Conservation (phyloP, 2,797 vertebrate genomes). For the Balearica regulorum region DNA sequence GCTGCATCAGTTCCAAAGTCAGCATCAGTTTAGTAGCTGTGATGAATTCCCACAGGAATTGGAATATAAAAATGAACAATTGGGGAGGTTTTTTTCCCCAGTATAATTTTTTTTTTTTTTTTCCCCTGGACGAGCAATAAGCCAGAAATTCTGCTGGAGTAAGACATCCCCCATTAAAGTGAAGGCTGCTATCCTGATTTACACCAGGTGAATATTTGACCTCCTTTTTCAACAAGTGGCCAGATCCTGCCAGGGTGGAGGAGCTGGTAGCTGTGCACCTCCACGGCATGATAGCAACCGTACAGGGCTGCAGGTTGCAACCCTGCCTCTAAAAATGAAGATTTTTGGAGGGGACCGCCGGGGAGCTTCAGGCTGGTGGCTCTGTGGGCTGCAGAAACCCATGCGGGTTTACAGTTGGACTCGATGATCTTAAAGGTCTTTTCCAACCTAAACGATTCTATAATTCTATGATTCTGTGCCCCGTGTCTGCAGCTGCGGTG, state of each 20-base stretch:
- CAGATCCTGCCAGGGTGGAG: neutral
- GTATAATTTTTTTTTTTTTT: neutral
- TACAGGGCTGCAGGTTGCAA: neutral
- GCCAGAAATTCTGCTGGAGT: neutral
- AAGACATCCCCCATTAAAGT: neutral
- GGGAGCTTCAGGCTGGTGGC: neutral
- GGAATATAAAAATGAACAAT: conserved; percentile 19
- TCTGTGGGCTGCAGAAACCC: neutral
- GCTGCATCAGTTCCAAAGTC: conserved; percentile 40
- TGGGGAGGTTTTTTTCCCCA: neutral
- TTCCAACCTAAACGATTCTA: neutral
- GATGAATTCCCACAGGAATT: conserved; percentile 3
- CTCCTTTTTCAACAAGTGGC: neutral
- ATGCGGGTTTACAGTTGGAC: neutral
- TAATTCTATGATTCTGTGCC: neutral
- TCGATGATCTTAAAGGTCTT: neutral
- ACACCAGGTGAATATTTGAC: neutral
- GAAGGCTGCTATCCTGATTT: neutral
- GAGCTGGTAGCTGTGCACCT: no score
- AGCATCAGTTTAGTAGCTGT: conserved; percentile 37
- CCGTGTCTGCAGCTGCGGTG: rapidly evolving
- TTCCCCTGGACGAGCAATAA: neutral
- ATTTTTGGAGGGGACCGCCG: rapidly evolving
- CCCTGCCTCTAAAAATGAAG: neutral
- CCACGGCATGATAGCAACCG: rapidly evolving